Evolutionary conservation across 2,888 invertebrate genomes (phyloP), one percentile per base, ranked within the genome.

Genomic region (Ashinkailepas kermadecensis): DNA sequence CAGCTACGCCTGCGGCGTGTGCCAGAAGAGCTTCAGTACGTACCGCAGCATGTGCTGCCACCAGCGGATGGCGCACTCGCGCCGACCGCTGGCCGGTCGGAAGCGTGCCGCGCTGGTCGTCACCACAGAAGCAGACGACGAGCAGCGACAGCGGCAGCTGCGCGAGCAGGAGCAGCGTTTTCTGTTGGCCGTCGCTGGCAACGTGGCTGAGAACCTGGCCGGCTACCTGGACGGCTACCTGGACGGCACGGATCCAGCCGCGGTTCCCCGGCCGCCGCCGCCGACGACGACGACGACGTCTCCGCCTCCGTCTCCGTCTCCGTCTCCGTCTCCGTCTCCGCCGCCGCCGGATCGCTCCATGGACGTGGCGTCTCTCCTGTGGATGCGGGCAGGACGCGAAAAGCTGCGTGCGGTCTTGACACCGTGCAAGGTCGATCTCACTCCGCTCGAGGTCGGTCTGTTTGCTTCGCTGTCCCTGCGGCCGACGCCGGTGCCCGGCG

Each of bases 121-220:
- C 58, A n/a, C 23, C 78, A 10, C 8, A 4, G 78, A 56, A 58
- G 23, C n/a, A 23, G 78, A 58, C 23, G 57, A 58, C 23, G 78
- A 18, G 12, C 23, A 58, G 57, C 12, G n/a, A 58, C 23, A 78
- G 58, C 78, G 78, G 12, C 78, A 58, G 58, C 78, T 57, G 23
- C 23, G 23, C 78, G 58, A 57, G 8, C 58, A 78, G 23, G 87
- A 85, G 85, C 86, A 83, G 80, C 85, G 86, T 56, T 96, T 95
- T 87, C 96, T 94, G 88, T 92, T 92, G 83, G 92, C 92, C 86
- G 93, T 96, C 64, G 92, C 93, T 81, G 91, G 92, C 86, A 96
- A 95, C 88, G 94, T 96, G 62, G 92, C 93, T 83, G 93, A 94
- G 85, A 95, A 97, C 88, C 89, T 96, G 82, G 88, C 92, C 57